Conservation (phyloP, 2,888 invertebrate species). For the Nysson spinosus region DNA sequence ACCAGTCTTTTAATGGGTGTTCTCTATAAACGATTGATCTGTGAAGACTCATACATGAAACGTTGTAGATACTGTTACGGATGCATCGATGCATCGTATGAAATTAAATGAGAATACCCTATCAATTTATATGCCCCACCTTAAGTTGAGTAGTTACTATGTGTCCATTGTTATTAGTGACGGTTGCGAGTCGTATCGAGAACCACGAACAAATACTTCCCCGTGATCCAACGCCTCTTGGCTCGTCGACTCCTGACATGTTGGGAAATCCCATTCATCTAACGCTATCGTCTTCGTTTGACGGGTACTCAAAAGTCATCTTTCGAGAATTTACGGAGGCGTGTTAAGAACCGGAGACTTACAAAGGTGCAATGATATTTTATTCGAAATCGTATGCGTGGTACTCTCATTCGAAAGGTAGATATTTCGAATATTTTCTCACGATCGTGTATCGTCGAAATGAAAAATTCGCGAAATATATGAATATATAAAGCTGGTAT, state of each 20-base stretch:
- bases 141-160: slow-evolving; percentile 4
- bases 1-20: too few relatives aligned
- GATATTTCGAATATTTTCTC: slow-evolving; percentile 48
- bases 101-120: slow-evolving; percentile 2
- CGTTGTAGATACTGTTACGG: too few relatives aligned
- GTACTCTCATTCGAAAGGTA: slow-evolving; percentile 35
- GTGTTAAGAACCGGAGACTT: slow-evolving; percentile 20
- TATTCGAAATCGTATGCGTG: slow-evolving; percentile 1
- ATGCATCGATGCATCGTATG: background rate
- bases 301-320: slow-evolving; percentile 42
- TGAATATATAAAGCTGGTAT: background rate
- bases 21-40: too few relatives aligned
- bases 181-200: slow-evolving; percentile 34
- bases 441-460: slow-evolving; percentile 18
- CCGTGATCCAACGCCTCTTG: slow-evolving; percentile 22
- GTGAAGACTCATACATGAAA: too few relatives aligned
- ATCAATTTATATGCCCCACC: background rate
- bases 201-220: slow-evolving; percentile 34
- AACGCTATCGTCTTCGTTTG: slow-evolving; percentile 12
- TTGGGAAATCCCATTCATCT: slow-evolving; percentile 47
- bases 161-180: slow-evolving; percentile 45
- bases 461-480: too few relatives aligned
- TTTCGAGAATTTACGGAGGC: slow-evolving; percentile 50
- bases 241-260: slow-evolving; percentile 1
- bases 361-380: slow-evolving; percentile 16